These are phyloP conservation scores for Luscinia luscinia DNA, from an alignment of 2,797 vertebrate species.

Conservation along the genomic window DNA sequence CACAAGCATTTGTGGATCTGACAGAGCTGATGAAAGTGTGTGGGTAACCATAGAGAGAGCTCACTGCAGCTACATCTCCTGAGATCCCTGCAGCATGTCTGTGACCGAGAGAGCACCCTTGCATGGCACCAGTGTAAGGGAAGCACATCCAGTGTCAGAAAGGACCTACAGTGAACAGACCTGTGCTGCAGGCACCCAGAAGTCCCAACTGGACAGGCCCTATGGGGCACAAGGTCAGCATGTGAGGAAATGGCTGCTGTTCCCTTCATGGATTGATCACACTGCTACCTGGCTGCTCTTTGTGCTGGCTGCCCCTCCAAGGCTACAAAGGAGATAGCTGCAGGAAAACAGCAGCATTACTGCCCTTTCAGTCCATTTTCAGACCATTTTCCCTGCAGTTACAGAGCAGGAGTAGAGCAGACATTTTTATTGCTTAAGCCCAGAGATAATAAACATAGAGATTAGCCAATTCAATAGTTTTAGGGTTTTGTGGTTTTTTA, in stretches of 20 bases:
- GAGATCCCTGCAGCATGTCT: background rate
- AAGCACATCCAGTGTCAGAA: background rate
- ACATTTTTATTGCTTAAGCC: background rate
- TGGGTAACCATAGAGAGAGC: background rate
- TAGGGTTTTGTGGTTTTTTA: background rate
- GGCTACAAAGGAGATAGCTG: background rate
- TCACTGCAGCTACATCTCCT: background rate
- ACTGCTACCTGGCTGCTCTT: background rate
- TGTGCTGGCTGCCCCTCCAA: background rate
- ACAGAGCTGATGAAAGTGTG: background rate
- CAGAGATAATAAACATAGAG: background rate
- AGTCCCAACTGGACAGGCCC: background rate
- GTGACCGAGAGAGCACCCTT: background rate
- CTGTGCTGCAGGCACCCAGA: background rate
- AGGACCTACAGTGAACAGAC: background rate
- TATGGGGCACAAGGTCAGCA: background rate
- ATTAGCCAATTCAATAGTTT: background rate
- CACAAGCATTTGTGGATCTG: background rate
- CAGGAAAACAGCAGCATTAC: background rate
- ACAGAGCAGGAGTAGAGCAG: background rate
- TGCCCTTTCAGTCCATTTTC: background rate
- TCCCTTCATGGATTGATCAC: rapidly evolving
- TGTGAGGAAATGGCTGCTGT: background rate
- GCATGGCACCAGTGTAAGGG: background rate
- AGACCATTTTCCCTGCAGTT: background rate